These are phyloP conservation scores for Miltochrista miniata DNA, from an alignment of 2,888 invertebrate species.

Conservation along the genomic window DNA sequence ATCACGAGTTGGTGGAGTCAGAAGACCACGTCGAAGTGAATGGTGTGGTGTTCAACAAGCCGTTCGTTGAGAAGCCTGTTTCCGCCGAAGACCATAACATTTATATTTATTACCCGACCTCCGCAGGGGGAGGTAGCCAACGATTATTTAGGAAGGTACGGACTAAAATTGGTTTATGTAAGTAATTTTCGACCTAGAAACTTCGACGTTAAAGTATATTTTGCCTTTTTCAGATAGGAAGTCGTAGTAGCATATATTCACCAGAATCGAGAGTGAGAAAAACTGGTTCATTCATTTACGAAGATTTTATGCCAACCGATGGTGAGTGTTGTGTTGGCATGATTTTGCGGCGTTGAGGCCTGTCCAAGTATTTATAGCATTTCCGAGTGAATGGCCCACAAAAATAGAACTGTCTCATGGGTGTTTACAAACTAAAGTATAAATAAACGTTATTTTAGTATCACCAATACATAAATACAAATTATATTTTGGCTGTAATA, in stretches of 20 bases:
- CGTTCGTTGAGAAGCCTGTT: constrained; percentile 99
- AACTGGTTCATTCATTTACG: constrained; percentile 99
- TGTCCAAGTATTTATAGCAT: constrained; percentile 12
- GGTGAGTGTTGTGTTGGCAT: constrained; percentile 83
- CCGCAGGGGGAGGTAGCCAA: constrained; percentile 99
- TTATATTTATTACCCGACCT: constrained; percentile 99
- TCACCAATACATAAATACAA: neutral
- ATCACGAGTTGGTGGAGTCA: constrained; percentile 95
- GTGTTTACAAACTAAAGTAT: constrained; percentile 7
- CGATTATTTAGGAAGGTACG: constrained; percentile 97
- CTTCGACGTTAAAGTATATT: neutral
- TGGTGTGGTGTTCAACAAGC: constrained; percentile 97
- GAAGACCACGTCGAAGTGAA: constrained; percentile 99
- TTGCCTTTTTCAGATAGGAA: constrained; percentile 90
- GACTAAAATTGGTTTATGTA: neutral
- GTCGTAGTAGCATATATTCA: constrained; percentile 99
- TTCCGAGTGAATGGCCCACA: constrained; percentile 5
- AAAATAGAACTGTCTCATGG: constrained; percentile 18
- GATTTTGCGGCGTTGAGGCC: constrained; percentile 9
- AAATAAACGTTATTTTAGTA: constrained; percentile 1
- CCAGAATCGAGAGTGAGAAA: constrained; percentile 98
- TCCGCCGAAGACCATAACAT: constrained; percentile 99
- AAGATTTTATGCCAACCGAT: constrained; percentile 99
- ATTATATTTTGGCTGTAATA: neutral
- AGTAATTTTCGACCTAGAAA: neutral